phyloP scores from a whole-genome alignment of 1,140 invertebrate genomes.

The Eupristina koningsbergeri region DNA sequence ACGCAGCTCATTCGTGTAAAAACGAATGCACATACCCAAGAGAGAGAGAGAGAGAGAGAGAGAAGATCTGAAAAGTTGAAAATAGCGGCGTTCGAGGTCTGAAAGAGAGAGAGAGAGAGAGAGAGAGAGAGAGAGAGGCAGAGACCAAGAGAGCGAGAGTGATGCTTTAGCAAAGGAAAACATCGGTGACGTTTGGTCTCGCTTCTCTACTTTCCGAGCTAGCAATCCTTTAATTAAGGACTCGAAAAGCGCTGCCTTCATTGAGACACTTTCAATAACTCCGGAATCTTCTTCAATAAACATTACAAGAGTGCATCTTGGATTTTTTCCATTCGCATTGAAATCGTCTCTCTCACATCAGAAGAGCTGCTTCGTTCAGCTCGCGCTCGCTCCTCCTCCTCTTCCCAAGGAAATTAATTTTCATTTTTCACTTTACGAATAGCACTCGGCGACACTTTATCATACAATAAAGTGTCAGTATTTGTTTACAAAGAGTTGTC shows the following conservation, averaged over 20 bases:
- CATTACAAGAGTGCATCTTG: neutral
- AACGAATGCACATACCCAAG: constrained; percentile 38
- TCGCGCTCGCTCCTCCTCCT: neutral
- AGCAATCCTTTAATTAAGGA: constrained; percentile 68
- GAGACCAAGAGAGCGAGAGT: neutral
- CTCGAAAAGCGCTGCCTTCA: constrained; percentile 52
- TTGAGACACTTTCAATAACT: constrained; percentile 20
- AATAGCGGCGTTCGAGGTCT: constrained; percentile 62
- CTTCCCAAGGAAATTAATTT: neutral
- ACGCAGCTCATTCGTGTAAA: constrained; percentile 55
- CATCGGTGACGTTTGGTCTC: constrained; percentile 47
- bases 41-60: neutral
- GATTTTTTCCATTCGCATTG: constrained; percentile 24
- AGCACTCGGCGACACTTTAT: neutral
- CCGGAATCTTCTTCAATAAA: constrained; percentile 9
- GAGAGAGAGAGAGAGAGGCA: neutral
- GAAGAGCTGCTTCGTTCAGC: constrained; percentile 19
- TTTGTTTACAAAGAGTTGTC: neutral
- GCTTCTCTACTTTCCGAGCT: constrained; percentile 57
- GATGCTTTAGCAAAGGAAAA: too few species aligned
- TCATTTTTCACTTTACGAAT: neutral
- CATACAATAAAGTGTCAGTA: neutral
- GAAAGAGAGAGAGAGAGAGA: neutral
- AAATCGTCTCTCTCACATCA: constrained; percentile 13
- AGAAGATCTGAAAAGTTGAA: constrained; percentile 59